phyloP scores from a whole-genome alignment of 92 coral and sea anemone species.

The Bergia puertoricense region DNA sequence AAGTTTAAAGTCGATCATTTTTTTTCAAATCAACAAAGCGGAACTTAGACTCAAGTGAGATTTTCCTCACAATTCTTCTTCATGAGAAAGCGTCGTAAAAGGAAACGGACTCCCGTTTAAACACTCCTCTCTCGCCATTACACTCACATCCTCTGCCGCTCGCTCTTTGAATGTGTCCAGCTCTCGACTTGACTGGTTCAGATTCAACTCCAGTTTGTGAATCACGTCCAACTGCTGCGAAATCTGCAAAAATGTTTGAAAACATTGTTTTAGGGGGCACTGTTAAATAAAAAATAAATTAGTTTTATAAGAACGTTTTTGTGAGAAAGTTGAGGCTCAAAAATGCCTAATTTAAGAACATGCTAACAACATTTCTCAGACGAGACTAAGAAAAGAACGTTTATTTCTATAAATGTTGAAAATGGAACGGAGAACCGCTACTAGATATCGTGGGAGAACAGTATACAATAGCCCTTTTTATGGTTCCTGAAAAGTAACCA shows the following conservation, averaged over 20 bases:
- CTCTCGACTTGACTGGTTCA: conserved; percentile 72
- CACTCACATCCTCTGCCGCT: conserved; percentile 95
- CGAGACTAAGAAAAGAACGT: no score
- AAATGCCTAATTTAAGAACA: background rate
- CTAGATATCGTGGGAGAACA: no score
- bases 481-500: no score
- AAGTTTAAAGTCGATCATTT: background rate
- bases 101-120: conserved; percentile 40
- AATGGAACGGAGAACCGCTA: no score
- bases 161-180: conserved; percentile 70
- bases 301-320: no score
- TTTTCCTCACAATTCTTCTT: conserved; percentile 1
- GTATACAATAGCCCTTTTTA: no score
- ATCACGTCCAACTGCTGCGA: conserved; percentile 92
- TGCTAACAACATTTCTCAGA: no score
- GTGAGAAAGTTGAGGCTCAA: no score
- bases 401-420: no score
- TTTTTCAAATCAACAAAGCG: conserved; percentile 9
- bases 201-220: conserved; percentile 85
- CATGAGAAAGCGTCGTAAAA: background rate
- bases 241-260: conserved; percentile 54
- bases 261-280: background rate
- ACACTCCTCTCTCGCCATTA: conserved; percentile 28
- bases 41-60: conserved; percentile 14
- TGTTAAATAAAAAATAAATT: background rate